Base-by-base conservation (phyloP, 2,888 invertebrate genomes). In the Phytoseiulus persimilis region DNA sequence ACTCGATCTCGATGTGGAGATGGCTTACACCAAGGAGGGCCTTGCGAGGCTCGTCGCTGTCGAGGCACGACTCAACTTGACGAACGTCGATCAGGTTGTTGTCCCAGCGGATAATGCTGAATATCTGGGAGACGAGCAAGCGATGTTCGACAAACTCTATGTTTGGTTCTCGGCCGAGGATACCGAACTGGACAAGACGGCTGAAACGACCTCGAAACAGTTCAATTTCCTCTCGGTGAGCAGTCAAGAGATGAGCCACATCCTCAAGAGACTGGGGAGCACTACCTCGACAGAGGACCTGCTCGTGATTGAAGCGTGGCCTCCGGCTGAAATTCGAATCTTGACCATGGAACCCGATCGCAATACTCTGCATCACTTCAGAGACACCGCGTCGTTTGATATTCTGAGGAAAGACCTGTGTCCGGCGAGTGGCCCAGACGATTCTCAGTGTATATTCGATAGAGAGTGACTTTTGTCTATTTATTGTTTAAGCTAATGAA, bases 281-380 rank as follows among this genome's bases (percentile, higher is more conserved):
- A 1, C 65, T 23, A 11, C 14, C 65, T 3, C 65, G 18, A 65
- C 65, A 28, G 1, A 6, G 65, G 65, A 65, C 39, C 32, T 87
- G 87, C 18, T 87, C n/a, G 33, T 18, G 33, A 39, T 87, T 18
- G 87, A 87, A 87, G 87, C 87, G 5, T 87, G 87, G 87, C 39
- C 39, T 6, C 23, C 14, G 65, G 32, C 32, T 28, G 87, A 33
- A 33, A 31, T 87, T 14, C 32, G 31, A 32, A 32, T 87, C 32
- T 11, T 28, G 31, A 39, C 28, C 14, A 23, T 87, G 32, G 32
- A 87, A 32, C 11, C 87, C 32, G 32, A 87, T 87, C 14, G 28
- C 0, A n/a, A 87, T 31, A n/a, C 33, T 11, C n/a, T 87, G n/a
- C 0, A 32, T 31, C 14, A 14, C 32, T 45, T 32, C 0, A 32